A percentile compares a stretch with the other conserved stretches of the same genome.
These are phyloP conservation scores for Chiroxiphia lanceolata DNA, from an alignment of 2,797 vertebrate genomes.

Conservation along the genomic window DNA sequence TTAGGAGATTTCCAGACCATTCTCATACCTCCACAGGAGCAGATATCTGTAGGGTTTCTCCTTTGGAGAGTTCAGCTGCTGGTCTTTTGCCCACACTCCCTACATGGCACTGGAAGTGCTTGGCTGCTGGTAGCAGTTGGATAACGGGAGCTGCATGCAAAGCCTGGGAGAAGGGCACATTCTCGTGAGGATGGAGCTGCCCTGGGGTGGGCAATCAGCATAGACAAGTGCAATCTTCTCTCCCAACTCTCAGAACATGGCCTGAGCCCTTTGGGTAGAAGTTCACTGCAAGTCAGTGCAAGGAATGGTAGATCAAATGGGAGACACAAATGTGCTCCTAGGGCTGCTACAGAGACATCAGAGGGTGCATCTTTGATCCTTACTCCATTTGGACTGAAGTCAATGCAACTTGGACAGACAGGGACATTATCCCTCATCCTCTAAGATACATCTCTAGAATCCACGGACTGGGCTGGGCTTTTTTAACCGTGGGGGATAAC, in stretches of 20 bases:
- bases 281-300: not conserved
- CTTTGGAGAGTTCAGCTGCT: not conserved
- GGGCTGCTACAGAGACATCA: not conserved
- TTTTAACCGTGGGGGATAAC: not conserved
- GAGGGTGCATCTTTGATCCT: not conserved
- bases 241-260: not conserved
- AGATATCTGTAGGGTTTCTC: not conserved
- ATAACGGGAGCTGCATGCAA: not conserved
- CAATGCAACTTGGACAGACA: not conserved
- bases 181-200: not conserved
- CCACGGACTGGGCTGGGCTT: not conserved
- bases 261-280: not conserved
- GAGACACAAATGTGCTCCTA: not conserved
- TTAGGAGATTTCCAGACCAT: not conserved
- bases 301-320: not conserved
- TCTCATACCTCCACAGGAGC: not conserved
- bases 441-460: not conserved
- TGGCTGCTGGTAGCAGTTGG: not conserved
- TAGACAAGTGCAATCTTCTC: not conserved
- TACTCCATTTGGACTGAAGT: not conserved
- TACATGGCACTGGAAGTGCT: not conserved
- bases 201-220: not conserved
- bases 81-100: not conserved
- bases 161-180: not conserved
- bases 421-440: not conserved